These are phyloP conservation scores for Eustalomyia histrio DNA, from an alignment of 2,888 invertebrate genomes.

Conservation along the genomic window DNA sequence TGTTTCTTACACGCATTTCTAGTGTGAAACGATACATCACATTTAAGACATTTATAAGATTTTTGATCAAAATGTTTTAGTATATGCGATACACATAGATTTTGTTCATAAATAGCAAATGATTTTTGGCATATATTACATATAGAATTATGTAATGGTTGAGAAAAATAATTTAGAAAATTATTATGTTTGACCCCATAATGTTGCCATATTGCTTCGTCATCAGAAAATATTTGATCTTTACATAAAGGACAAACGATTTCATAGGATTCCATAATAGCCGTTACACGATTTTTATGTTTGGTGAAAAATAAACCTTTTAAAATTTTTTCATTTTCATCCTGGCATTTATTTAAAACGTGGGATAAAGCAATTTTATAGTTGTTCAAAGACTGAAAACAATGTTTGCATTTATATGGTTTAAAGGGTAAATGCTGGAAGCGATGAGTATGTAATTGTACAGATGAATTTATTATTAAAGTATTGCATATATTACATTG, in stretches of 20 bases:
- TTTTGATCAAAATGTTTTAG: conserved; percentile 32
- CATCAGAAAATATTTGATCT: neutral
- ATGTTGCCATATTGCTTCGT: neutral
- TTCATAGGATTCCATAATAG: neutral
- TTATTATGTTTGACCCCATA: conserved; percentile 20
- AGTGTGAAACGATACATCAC: neutral
- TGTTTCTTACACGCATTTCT: neutral
- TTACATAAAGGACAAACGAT: conserved; percentile 52
- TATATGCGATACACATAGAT: conserved; percentile 8
- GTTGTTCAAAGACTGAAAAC: conserved; percentile 30
- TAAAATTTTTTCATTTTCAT: neutral
- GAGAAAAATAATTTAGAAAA: conserved; percentile 22
- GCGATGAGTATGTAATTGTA: conserved; percentile 50
- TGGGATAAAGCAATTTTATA: conserved; percentile 51
- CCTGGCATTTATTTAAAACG: conserved; percentile 16
- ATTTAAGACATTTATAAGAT: conserved; percentile 34
- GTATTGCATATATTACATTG: conserved; percentile 53
- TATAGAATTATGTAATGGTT: conserved; percentile 9
- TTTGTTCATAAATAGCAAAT: neutral
- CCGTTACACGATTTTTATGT: conserved; percentile 6
- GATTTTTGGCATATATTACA: conserved; percentile 31
- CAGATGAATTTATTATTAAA: conserved; percentile 35
- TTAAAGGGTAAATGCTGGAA: conserved; percentile 61
- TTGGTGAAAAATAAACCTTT: neutral
- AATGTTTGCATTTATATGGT: conserved; percentile 59